These are phyloP conservation scores for Zaprionus lineosus DNA, from an alignment of 2,888 invertebrate species.

Conservation along the genomic window DNA sequence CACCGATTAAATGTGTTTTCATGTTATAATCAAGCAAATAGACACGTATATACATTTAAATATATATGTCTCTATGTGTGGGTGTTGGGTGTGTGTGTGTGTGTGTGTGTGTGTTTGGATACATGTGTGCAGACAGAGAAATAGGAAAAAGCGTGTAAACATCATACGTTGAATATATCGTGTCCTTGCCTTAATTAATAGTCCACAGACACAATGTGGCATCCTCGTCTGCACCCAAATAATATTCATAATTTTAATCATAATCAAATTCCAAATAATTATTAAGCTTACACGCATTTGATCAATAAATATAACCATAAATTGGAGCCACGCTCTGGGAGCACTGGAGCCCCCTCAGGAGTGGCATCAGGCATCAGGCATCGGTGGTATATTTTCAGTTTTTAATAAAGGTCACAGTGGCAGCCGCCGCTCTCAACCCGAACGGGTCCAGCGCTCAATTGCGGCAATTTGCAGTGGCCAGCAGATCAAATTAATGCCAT, in stretches of 20 bases:
- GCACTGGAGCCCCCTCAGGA: conserved; percentile 23
- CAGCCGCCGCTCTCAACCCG: conserved; percentile 34
- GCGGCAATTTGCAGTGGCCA: conserved; percentile 59
- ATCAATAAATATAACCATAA: conserved; percentile 61
- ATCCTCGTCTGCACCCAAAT: conserved; percentile 12
- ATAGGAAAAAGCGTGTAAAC: too few relatives aligned
- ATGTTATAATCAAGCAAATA: conserved; percentile 56
- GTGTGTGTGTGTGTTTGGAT: conserved; percentile 14
- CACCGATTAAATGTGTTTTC: conserved; percentile 46
- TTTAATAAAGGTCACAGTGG: conserved; percentile 66
- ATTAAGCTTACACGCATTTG: conserved; percentile 49
- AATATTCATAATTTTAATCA: conserved; percentile 20
- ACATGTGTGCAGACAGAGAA: conserved; percentile 11
- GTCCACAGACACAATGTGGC: conserved; percentile 22
- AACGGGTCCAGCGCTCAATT: conserved; percentile 61
- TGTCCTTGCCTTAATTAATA: conserved; percentile 64
- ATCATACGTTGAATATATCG: conserved; percentile 6
- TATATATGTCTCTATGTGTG: too few relatives aligned
- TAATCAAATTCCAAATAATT: conserved; percentile 17
- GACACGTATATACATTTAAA: not conserved
- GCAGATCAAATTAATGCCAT: conserved; percentile 71
- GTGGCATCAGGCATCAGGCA: conserved; percentile 12
- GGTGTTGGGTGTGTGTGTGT: too few relatives aligned
- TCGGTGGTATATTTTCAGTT: conserved; percentile 42
- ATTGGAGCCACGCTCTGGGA: conserved; percentile 30